Percentiles rank a stretch among this genome's conserved stretches.
Conservation (phyloP, 1,140 invertebrate species). For the Melipona quadrifasciata region DNA sequence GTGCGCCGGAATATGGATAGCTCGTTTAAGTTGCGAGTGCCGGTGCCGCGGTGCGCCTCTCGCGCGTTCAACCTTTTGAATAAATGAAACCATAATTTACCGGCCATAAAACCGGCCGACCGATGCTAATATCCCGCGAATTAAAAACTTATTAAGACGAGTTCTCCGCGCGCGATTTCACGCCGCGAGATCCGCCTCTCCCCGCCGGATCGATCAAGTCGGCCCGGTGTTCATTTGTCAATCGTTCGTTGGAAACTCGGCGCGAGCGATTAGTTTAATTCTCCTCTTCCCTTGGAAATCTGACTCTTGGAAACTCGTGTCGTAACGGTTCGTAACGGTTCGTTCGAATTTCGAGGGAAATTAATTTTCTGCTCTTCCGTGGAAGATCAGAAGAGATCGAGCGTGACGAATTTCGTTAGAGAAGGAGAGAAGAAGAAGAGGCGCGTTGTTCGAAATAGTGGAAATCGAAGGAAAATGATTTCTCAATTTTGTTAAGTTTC, state of each 20-base stretch:
- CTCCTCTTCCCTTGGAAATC: background rate
- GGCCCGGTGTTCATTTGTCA: background rate
- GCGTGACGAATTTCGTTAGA: background rate
- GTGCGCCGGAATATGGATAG: conserved; percentile 13
- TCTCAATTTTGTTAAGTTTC: background rate
- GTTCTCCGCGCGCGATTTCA: background rate
- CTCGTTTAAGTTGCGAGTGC: conserved; percentile 17
- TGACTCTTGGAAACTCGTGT: background rate
- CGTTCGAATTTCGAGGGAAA: background rate
- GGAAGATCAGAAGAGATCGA: background rate
- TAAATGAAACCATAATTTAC: conserved; percentile 35
- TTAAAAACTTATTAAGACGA: conserved; percentile 28
- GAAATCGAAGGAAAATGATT: background rate
- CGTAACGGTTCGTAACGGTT: background rate
- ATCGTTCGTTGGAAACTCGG: background rate
- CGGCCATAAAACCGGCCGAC: background rate
- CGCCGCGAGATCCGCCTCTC: background rate
- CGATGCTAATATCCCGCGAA: conserved; percentile 9
- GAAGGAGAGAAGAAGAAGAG: background rate
- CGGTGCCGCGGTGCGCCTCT: background rate
- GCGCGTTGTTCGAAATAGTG: background rate
- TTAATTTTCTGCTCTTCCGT: background rate
- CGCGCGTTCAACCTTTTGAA: conserved; percentile 21
- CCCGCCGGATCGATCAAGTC: background rate
- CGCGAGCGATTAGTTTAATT: background rate